Conservation (phyloP, 2,888 invertebrate species). For the Julus scandinavius region DNA sequence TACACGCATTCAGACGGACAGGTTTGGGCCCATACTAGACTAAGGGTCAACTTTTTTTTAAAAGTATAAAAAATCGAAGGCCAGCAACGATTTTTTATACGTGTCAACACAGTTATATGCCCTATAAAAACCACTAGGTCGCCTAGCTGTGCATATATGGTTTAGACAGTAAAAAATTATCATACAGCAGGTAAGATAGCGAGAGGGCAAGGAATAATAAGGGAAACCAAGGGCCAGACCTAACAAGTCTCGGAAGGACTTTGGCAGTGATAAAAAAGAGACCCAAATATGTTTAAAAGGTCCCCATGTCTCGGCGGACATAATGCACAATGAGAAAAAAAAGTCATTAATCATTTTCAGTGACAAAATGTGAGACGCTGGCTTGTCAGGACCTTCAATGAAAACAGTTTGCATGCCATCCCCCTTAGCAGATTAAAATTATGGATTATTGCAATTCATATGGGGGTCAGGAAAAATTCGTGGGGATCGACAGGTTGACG, state of each 20-base stretch:
- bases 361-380: conserved; percentile 52
- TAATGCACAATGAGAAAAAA: conserved; percentile 48
- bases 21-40: conserved; percentile 31
- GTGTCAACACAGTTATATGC: conserved; percentile 49
- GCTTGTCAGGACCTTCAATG: conserved; percentile 41
- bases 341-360: conserved; percentile 53
- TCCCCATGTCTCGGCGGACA: conserved; percentile 45
- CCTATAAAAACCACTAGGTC: not conserved
- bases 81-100: conserved; percentile 46
- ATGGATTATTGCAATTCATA: conserved; percentile 42
- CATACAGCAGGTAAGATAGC: conserved; percentile 49
- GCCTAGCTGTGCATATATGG: not conserved
- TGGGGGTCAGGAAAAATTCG: not conserved
- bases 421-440: conserved; percentile 28
- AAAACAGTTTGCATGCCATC: conserved; percentile 32
- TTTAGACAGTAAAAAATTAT: conserved; percentile 47
- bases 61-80: conserved; percentile 36
- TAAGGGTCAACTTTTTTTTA: conserved; percentile 39
- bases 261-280: conserved; percentile 36
- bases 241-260: conserved; percentile 39
- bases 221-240: conserved; percentile 35
- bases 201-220: not conserved
- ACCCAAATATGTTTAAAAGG: conserved; percentile 42
- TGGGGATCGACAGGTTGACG: conserved; percentile 33
- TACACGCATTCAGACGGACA: not conserved